phyloP scores from a whole-genome alignment of 2,888 invertebrate species.

The Maniola hyperantus region DNA sequence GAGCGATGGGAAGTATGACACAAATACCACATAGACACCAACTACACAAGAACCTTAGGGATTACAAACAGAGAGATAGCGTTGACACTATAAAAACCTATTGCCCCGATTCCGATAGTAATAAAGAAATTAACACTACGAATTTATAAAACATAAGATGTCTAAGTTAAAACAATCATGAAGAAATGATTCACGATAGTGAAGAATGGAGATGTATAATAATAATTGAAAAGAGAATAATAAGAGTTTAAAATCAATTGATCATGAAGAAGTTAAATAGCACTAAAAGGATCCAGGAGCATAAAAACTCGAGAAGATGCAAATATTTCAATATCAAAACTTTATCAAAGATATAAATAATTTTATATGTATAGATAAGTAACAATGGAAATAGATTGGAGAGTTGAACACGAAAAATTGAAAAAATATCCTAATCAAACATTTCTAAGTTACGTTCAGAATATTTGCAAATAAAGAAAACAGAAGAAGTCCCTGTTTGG shows the following conservation, averaged over 20 bases:
- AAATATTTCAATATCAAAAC: neutral
- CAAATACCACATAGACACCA: slow-evolving; percentile 23
- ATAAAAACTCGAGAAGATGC: neutral
- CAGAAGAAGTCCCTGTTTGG: neutral
- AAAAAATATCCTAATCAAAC: neutral
- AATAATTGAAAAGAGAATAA: neutral
- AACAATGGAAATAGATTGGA: neutral
- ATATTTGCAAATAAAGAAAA: neutral
- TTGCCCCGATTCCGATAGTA: slow-evolving; percentile 36
- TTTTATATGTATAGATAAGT: neutral
- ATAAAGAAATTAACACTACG: slow-evolving; percentile 36
- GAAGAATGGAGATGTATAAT: neutral
- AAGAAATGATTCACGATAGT: neutral
- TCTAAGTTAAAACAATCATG: neutral
- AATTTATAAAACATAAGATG: slow-evolving; percentile 32
- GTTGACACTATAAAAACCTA: slow-evolving; percentile 37
- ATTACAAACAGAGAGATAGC: slow-evolving; percentile 39
- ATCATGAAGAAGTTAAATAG: neutral
- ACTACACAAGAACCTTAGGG: slow-evolving; percentile 23
- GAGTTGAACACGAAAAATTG: neutral
- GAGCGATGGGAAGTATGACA: slow-evolving; percentile 34
- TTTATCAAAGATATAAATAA: neutral
- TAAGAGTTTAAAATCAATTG: neutral
- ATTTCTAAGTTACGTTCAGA: too few species aligned
- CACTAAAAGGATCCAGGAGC: neutral